Evolutionary conservation across 2,888 invertebrate species (phyloP).

Genomic region (Rutpela maculata): DNA sequence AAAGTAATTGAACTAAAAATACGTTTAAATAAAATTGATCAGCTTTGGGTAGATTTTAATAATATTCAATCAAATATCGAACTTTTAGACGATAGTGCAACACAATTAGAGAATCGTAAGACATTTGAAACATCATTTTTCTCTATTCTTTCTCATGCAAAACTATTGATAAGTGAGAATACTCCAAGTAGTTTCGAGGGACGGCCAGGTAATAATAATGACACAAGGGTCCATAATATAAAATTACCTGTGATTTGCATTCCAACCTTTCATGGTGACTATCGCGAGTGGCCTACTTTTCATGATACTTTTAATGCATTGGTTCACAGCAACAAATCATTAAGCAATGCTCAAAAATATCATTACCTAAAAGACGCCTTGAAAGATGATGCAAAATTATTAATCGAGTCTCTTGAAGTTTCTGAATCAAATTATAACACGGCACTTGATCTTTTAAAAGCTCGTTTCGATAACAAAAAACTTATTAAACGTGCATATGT

Average conservation of each 20-base stretch:
- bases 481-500: background rate
- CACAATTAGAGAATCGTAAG: too few species aligned
- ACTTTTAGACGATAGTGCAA: too few species aligned
- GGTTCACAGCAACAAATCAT: slow-evolving; percentile 23
- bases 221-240: background rate
- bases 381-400: slow-evolving; percentile 29
- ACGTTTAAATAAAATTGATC: too few species aligned
- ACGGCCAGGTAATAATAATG: too few species aligned
- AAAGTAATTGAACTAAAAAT: too few species aligned
- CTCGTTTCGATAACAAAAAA: slow-evolving; percentile 30
- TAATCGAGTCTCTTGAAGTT: slow-evolving; percentile 11
- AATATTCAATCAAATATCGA: too few species aligned
- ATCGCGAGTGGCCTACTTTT: slow-evolving; percentile 31
- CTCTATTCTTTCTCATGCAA: too few species aligned
- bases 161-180: too few species aligned
- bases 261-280: slow-evolving; percentile 36
- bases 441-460: slow-evolving; percentile 27
- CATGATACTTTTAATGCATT: slow-evolving; percentile 28
- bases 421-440: slow-evolving; percentile 31
- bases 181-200: too few species aligned
- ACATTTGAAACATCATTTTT: too few species aligned
- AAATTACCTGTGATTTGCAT: slow-evolving; percentile 37
- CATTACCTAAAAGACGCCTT: slow-evolving; percentile 22
- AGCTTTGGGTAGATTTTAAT: too few species aligned
- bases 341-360: slow-evolving; percentile 32